These are phyloP conservation scores for Chrysemys picta DNA, from an alignment of 2,113 vertebrate species.

Conservation along the genomic window DNA sequence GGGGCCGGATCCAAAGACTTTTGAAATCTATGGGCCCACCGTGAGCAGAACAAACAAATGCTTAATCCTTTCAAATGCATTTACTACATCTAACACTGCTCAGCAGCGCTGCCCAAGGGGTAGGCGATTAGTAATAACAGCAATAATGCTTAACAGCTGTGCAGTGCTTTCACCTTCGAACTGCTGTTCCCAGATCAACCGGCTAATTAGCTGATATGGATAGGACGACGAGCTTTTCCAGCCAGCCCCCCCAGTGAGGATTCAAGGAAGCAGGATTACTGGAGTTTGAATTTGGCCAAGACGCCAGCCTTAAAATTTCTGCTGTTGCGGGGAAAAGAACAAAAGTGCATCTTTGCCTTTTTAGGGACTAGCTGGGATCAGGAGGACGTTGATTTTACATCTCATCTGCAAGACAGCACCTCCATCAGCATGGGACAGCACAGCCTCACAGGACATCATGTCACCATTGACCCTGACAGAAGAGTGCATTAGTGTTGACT, in stretches of 20 bases:
- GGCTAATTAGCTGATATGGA: not conserved
- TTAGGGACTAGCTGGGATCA: accelerated
- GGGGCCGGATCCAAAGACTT: accelerated
- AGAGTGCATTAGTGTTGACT: not conserved
- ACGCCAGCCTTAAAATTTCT: not conserved
- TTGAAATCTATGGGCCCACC: not conserved
- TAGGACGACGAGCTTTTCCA: not conserved
- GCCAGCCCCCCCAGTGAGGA: accelerated
- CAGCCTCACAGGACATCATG: accelerated
- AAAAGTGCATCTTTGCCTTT: not conserved
- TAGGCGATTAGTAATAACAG: not conserved
- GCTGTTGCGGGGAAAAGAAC: slow-evolving; percentile 48
- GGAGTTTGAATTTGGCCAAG: not conserved
- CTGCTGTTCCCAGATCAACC: not conserved
- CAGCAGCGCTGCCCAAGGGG: not conserved
- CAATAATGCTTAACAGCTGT: accelerated
- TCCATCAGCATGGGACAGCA: not conserved
- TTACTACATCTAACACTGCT: not conserved
- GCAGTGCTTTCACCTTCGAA: not conserved
- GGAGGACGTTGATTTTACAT: not conserved
- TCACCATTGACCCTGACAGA: accelerated
- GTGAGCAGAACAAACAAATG: accelerated
- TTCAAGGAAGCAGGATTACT: slow-evolving; percentile 12
- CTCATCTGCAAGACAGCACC: not conserved
- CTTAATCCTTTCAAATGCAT: accelerated